A percentile compares a stretch with the other conserved stretches of the same genome.
These are phyloP conservation scores for Sphecodes monilicornis DNA, from an alignment of 2,888 invertebrate species.

Conservation along the genomic window DNA sequence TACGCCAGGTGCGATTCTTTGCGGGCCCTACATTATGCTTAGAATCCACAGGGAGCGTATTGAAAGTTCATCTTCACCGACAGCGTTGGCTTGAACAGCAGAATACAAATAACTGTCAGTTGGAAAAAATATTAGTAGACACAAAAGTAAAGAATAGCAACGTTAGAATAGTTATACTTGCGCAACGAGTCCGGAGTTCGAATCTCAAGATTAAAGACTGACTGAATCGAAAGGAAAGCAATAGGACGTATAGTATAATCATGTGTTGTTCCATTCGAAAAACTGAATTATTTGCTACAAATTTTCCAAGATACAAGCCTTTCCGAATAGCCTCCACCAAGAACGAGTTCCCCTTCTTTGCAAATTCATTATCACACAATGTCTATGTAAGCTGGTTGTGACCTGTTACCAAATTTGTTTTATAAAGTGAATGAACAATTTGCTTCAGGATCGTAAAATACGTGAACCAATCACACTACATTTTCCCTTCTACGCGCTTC, in stretches of 20 bases:
- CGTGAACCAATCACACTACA: neutral
- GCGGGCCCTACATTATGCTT: conserved; percentile 80
- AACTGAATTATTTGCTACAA: neutral
- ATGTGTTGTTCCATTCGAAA: neutral
- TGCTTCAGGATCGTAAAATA: neutral
- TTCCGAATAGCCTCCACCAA: neutral
- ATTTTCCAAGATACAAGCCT: too few relatives aligned
- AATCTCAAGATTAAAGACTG: conserved; percentile 36
- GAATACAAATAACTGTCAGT: conserved; percentile 39
- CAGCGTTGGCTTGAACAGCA: conserved; percentile 14
- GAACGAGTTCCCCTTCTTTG: too few relatives aligned
- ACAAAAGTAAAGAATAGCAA: conserved; percentile 58
- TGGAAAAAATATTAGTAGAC: conserved; percentile 52
- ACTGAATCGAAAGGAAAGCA: conserved; percentile 36
- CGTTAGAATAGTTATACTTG: conserved; percentile 60
- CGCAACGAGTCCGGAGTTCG: conserved; percentile 62
- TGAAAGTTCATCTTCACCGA: conserved; percentile 11
- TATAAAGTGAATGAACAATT: neutral
- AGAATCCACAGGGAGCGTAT: conserved; percentile 79
- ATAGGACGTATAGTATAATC: too few relatives aligned
- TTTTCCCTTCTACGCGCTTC: neutral
- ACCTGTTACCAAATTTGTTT: neutral
- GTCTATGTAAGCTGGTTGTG: neutral
- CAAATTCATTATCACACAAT: too few relatives aligned
- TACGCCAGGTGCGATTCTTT: conserved; percentile 80